phyloP scores from a whole-genome alignment of 1,140 invertebrate genomes.

The Choristoneura fumiferana region DNA sequence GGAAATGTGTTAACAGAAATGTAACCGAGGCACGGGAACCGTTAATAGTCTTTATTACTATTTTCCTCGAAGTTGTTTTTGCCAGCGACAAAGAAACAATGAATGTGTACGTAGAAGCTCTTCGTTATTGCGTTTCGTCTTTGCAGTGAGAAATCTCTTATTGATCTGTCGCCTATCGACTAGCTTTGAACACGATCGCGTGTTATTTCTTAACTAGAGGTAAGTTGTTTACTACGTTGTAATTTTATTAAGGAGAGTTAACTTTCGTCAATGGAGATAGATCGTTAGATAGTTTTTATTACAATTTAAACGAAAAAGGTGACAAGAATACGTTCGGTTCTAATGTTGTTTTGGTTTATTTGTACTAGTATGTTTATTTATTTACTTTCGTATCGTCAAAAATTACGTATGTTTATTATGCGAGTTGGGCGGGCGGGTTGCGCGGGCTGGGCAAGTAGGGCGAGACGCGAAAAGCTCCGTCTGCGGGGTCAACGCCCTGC shows the following conservation, averaged over 20 bases:
- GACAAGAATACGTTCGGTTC: no score
- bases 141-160: conserved; percentile 6
- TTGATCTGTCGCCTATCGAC: conserved; percentile 12
- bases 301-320: no score
- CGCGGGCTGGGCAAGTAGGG: conserved; percentile 70
- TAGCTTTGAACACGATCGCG: background rate
- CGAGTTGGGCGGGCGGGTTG: conserved; percentile 61
- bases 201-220: no score
- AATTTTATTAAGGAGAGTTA: no score
- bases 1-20: conserved; percentile 7
- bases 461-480: conserved; percentile 67
- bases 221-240: no score
- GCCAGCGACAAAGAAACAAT: conserved; percentile 6
- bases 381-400: background rate
- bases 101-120: background rate
- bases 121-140: background rate
- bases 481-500: conserved; percentile 63
- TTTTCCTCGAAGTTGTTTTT: conserved; percentile 9
- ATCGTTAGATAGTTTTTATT: no score
- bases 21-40: conserved; percentile 3
- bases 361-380: no score
- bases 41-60: background rate
- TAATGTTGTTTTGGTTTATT: no score
- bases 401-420: conserved; percentile 41
- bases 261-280: no score